Evolutionary conservation across 2,113 vertebrate species (phyloP), one percentile per base, ranked within the genome.

Genomic region (Globicephala melas): DNA sequence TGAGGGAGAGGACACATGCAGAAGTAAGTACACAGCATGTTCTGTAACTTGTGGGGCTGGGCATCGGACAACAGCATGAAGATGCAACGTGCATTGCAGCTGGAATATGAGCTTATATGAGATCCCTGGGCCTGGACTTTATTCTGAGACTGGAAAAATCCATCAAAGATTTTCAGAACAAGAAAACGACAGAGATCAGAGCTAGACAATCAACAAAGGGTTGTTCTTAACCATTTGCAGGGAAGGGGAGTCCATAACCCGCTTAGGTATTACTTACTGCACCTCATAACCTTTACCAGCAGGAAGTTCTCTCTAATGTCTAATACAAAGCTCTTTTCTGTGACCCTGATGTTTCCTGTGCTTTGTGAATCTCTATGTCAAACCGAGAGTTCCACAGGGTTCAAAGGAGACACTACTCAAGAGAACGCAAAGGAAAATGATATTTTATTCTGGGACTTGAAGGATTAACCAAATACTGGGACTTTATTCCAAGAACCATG

Each of bases 1-100:
- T 3, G 8, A 36, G 23, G 4, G 18, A 73, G 36, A n/a, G 3
- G n/a, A 8, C 26, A 10, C 8, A 9, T 0, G 11, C 1, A 12
- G 65, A 60, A 93, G n/a, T 9, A 50, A 50, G 73, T 4, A 5
- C 5, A 1, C 1, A 20, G 71, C n/a, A 26, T 14, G 55, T 23
- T 83, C 73, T 83, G 44, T 15, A 26, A 33, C 55, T 26, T 4
- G n/a, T 2, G 41, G 41, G 21, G 47, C n/a, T 3, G 20, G 5
- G 18, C 3, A 0, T 36, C 50, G 3, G 65, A 25, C 21, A 15
- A 36, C 0, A 20, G 76, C 23, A 1, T 5, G 62, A 13, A 50
- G 73, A 20, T 18, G 13, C 38, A 8, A 4, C 33, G 6, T 36
- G 63, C 62, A 4, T 1, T 31, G n/a, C 5, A 92, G 53, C 62